These are phyloP conservation scores for Diachrysia chrysitis DNA, from an alignment of 2,888 invertebrate species.

Conservation along the genomic window DNA sequence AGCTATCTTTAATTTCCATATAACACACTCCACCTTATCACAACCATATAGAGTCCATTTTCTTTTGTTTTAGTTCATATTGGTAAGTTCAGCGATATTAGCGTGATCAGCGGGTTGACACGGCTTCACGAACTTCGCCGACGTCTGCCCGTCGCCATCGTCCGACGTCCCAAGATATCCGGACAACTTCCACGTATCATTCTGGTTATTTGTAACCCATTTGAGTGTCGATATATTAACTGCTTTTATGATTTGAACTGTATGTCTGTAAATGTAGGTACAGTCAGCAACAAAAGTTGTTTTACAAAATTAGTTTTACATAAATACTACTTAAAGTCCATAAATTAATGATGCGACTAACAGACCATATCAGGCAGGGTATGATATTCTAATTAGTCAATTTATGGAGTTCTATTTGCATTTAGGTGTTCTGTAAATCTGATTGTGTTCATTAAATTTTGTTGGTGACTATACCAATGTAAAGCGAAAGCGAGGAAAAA, in stretches of 20 bases:
- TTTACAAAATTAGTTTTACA: no score
- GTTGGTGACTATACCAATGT: no score
- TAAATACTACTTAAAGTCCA: no score
- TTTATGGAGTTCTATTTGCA: no score
- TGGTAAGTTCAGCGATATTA: slow-evolving; percentile 68
- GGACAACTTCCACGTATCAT: slow-evolving; percentile 59
- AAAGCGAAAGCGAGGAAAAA: no score
- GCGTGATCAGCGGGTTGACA: slow-evolving; percentile 83
- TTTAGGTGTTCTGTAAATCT: no score
- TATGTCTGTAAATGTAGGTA: no score
- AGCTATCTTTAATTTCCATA: slow-evolving; percentile 33
- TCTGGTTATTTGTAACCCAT: slow-evolving; percentile 64
- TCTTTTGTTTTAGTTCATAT: slow-evolving; percentile 11
- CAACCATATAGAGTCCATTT: slow-evolving; percentile 15
- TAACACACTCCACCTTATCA: slow-evolving; percentile 27
- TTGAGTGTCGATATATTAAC: slow-evolving; percentile 41
- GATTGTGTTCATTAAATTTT: no score
- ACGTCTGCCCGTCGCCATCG: slow-evolving; percentile 66
- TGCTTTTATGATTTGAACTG: slow-evolving; percentile 10
- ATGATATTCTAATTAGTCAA: no score
- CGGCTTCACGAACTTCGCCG: slow-evolving; percentile 78
- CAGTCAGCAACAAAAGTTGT: no score
- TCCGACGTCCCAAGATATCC: slow-evolving; percentile 64
- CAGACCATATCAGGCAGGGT: no score
- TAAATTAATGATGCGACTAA: no score